Evolutionary conservation across 2,888 invertebrate species (phyloP).

Genomic region (Carcina quercana): DNA sequence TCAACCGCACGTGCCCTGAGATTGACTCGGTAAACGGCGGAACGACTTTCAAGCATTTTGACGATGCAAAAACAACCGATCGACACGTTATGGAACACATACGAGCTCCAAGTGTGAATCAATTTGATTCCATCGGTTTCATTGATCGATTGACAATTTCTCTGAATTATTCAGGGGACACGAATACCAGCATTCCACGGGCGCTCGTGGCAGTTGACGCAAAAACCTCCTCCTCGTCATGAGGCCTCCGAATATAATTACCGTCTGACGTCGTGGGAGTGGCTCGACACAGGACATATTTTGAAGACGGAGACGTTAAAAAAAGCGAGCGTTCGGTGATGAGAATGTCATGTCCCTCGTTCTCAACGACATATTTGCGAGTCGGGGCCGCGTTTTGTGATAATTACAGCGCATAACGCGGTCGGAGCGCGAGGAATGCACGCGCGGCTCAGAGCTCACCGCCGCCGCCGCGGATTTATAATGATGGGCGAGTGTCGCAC

Average conservation of each 20-base stretch:
- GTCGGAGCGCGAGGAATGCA: slow-evolving; percentile 58
- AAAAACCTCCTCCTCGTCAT: slow-evolving; percentile 55
- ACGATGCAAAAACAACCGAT: slow-evolving; percentile 54
- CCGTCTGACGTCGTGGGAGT: slow-evolving; percentile 46
- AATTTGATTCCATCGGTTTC: slow-evolving; percentile 68
- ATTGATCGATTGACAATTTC: slow-evolving; percentile 70
- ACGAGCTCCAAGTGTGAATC: slow-evolving; percentile 69
- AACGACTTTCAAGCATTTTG: slow-evolving; percentile 64
- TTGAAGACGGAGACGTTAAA: slow-evolving; percentile 45
- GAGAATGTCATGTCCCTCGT: slow-evolving; percentile 73
- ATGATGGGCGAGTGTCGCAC: slow-evolving; percentile 63
- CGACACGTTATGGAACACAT: slow-evolving; percentile 54
- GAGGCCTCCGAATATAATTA: slow-evolving; percentile 49
- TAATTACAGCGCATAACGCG: slow-evolving; percentile 72
- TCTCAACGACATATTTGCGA: slow-evolving; percentile 72
- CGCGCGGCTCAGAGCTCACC: slow-evolving; percentile 67
- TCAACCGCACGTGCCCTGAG: slow-evolving; percentile 45
- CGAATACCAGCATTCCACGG: slow-evolving; percentile 60
- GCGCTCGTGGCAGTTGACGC: slow-evolving; percentile 48
- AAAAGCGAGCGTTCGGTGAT: slow-evolving; percentile 64
- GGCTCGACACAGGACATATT: slow-evolving; percentile 43
- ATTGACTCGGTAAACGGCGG: slow-evolving; percentile 58
- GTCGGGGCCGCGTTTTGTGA: slow-evolving; percentile 67
- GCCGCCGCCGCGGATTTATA: slow-evolving; percentile 67
- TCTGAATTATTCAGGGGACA: slow-evolving; percentile 69